A percentile compares a stretch with the other conserved stretches of the same genome.
These are phyloP conservation scores for Troilus luridus DNA, from an alignment of 2,888 invertebrate species.

Conservation along the genomic window DNA sequence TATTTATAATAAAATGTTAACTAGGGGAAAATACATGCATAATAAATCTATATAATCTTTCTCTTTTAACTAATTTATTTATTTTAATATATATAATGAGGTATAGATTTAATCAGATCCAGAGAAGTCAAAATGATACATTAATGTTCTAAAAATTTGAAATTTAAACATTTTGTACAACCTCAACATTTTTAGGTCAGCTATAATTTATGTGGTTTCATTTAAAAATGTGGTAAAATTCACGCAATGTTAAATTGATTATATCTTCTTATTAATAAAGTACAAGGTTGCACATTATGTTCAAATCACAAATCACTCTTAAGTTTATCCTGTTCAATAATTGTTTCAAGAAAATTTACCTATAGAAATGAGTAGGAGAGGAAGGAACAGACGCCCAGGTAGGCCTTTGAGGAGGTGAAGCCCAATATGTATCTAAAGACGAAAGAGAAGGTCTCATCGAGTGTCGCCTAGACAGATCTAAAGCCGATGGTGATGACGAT, in stretches of 20 bases:
- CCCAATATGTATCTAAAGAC: constrained; percentile 66
- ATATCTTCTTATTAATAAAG: too few relatives aligned
- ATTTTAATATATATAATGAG: neutral
- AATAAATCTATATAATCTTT: too few relatives aligned
- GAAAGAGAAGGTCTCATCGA: constrained; percentile 66
- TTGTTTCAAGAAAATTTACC: constrained; percentile 61
- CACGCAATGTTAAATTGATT: too few relatives aligned
- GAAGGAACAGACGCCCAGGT: constrained; percentile 72
- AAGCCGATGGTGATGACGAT: constrained; percentile 64
- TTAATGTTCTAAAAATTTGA: too few relatives aligned
- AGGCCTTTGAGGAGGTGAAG: constrained; percentile 67
- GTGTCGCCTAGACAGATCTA: constrained; percentile 64
- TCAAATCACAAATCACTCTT: neutral
- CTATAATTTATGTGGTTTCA: too few relatives aligned
- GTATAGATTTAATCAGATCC: too few relatives aligned
- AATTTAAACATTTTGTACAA: too few relatives aligned
- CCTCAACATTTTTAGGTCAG: too few relatives aligned
- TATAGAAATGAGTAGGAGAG: constrained; percentile 70
- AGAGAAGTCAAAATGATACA: too few relatives aligned
- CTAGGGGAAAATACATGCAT: neutral
- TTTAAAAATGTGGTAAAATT: too few relatives aligned
- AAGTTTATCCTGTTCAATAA: neutral
- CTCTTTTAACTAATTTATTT: neutral
- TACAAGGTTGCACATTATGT: neutral
- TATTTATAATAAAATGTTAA: neutral